Evolutionary conservation across 2,797 vertebrate genomes (phyloP).

Genomic region (Gambelia wislizenii): DNA sequence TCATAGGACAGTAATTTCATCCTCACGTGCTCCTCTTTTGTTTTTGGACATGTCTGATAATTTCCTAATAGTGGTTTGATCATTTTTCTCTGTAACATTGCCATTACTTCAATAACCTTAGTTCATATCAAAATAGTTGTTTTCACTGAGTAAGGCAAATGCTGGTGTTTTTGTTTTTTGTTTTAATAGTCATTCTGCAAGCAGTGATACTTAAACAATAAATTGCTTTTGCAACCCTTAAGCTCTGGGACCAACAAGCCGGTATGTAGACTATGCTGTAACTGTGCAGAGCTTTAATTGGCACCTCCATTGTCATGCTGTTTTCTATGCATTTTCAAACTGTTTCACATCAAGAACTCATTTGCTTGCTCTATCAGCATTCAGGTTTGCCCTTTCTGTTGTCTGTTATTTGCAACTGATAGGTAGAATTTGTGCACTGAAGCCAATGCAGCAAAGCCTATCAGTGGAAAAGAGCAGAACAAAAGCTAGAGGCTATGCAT

Average conservation of each 20-base stretch:
- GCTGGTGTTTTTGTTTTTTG: too few relatives aligned
- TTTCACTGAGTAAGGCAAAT: slow-evolving; percentile 14
- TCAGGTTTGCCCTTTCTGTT: not conserved
- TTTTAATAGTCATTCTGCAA: not conserved
- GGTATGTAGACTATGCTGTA: not conserved
- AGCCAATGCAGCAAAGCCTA: too few relatives aligned
- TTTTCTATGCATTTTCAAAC: slow-evolving; percentile 9
- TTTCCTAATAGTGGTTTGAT: not conserved
- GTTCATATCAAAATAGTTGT: not conserved
- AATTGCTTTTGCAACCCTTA: not conserved
- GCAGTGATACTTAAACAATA: not conserved
- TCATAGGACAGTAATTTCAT: too few relatives aligned
- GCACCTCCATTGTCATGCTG: not conserved
- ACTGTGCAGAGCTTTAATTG: slow-evolving; percentile 5
- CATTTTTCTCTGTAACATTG: not conserved
- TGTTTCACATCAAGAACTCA: slow-evolving; percentile 5
- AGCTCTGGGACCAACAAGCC: not conserved
- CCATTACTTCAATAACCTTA: not conserved
- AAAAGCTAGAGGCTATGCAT: not conserved
- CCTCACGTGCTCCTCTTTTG: too few relatives aligned
- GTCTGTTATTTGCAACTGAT: not conserved
- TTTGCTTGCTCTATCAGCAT: not conserved
- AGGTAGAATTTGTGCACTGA: too few relatives aligned
- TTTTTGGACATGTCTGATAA: too few relatives aligned
- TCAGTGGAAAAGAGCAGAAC: not conserved